A percentile compares a stretch with the other conserved stretches of the same genome.
Conservation (phyloP, 2,113 vertebrate species). For the Carettochelys insculpta region DNA sequence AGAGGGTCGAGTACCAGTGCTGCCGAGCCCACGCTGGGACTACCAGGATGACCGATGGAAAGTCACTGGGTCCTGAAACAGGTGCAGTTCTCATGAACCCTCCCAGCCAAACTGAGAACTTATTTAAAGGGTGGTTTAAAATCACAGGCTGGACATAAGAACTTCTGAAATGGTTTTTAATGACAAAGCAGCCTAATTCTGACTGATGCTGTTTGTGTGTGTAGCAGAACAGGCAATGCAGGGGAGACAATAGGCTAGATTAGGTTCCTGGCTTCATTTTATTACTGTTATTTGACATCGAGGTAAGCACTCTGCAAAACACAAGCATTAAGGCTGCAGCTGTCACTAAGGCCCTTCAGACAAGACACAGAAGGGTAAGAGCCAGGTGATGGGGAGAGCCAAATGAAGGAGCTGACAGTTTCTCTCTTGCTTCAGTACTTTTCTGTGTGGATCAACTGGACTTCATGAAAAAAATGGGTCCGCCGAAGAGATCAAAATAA, state of each 20-base stretch:
- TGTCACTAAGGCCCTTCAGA: not conserved
- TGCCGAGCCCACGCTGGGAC: too few relatives aligned
- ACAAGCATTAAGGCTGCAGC: not conserved
- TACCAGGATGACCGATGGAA: too few relatives aligned
- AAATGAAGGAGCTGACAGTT: not conserved
- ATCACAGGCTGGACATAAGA: not conserved
- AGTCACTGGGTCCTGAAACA: not conserved
- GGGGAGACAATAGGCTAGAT: not conserved
- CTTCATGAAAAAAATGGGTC: too few relatives aligned
- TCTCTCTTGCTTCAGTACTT: not conserved
- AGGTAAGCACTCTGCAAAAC: not conserved
- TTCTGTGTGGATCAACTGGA: not conserved
- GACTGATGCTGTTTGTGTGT: not conserved
- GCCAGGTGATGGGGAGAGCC: not conserved
- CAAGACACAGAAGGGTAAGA: not conserved
- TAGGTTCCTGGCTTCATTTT: not conserved
- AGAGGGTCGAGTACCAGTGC: too few relatives aligned
- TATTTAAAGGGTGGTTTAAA: not conserved
- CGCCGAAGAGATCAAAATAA: not conserved
- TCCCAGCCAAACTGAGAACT: not conserved
- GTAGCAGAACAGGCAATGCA: not conserved
- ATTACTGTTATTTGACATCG: not conserved
- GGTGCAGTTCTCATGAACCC: not conserved
- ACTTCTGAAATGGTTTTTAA: not conserved
- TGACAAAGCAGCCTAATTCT: not conserved